Evolutionary conservation across 2,797 vertebrate species (phyloP).

Genomic region (Hirundo rustica): DNA sequence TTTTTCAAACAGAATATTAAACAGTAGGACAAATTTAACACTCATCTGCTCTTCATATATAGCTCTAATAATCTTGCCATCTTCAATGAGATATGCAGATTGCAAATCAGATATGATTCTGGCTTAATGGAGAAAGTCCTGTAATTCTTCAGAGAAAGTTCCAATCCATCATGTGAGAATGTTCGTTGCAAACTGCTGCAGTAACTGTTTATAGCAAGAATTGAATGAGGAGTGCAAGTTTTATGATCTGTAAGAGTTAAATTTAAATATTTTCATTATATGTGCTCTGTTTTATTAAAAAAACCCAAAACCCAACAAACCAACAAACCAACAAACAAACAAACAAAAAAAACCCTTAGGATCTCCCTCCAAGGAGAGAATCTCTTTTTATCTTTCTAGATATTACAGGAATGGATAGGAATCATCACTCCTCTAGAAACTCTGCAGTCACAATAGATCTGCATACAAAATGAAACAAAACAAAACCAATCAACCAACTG

Average conservation of each 20-base stretch:
- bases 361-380: neutral
- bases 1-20: conserved; percentile 30
- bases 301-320: neutral
- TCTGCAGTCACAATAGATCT: neutral
- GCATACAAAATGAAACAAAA: neutral
- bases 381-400: neutral
- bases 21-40: neutral
- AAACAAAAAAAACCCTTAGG: neutral
- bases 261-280: neutral
- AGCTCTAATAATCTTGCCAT: conserved; percentile 9
- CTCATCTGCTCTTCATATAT: neutral
- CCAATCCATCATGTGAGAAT: neutral
- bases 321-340: too few relatives aligned
- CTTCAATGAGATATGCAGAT: neutral
- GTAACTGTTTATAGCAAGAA: neutral
- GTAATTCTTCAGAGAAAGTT: neutral
- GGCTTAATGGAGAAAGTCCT: neutral
- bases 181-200: neutral
- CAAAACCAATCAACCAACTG: neutral
- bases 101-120: neutral
- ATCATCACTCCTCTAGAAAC: neutral
- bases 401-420: neutral
- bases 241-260: neutral
- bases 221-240: neutral
- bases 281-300: neutral